Percentiles rank a stretch among this genome's conserved stretches.
These are phyloP conservation scores for Meloidogyne chitwoodi DNA, from an alignment of 1,140 invertebrate species.

Conservation along the genomic window DNA sequence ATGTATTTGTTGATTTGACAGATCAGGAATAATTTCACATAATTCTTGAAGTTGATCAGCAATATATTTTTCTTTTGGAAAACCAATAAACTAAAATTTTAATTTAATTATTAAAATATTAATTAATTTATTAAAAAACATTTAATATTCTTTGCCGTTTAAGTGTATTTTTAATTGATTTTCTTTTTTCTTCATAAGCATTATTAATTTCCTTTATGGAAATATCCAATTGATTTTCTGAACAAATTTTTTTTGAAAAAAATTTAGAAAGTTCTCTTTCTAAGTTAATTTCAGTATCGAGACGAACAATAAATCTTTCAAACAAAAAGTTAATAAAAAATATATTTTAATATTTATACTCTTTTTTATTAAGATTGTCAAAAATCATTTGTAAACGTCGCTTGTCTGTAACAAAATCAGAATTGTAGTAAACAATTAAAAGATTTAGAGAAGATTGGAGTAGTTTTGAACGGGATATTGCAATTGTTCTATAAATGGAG, in stretches of 20 bases:
- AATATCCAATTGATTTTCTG: background rate
- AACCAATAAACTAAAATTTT: constrained; percentile 9
- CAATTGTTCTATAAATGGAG: background rate
- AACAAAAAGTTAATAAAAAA: background rate
- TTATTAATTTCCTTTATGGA: background rate
- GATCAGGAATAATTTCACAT: constrained; percentile 11
- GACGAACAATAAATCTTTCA: constrained; percentile 14
- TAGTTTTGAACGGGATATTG: background rate
- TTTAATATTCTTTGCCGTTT: constrained; percentile 5
- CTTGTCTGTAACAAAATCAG: background rate
- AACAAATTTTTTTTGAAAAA: background rate
- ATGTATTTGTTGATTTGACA: constrained; percentile 18
- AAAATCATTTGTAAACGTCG: background rate
- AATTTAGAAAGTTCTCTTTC: constrained; percentile 12
- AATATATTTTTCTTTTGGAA: constrained; percentile 12
- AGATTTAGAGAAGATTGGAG: background rate
- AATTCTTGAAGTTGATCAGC: constrained; percentile 19
- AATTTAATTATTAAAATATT: background rate
- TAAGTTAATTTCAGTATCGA: constrained; percentile 12
- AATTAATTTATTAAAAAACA: background rate
- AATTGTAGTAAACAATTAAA: background rate
- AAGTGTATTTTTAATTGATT: constrained; percentile 5
- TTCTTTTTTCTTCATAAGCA: constrained; percentile 18
- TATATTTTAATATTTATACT: background rate
- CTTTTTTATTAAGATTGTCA: background rate